Percentiles rank a stretch among this genome's conserved stretches.
Evolutionary conservation across 2,797 vertebrate species (phyloP).

Genomic region (Cephalopachus bancanus): DNA sequence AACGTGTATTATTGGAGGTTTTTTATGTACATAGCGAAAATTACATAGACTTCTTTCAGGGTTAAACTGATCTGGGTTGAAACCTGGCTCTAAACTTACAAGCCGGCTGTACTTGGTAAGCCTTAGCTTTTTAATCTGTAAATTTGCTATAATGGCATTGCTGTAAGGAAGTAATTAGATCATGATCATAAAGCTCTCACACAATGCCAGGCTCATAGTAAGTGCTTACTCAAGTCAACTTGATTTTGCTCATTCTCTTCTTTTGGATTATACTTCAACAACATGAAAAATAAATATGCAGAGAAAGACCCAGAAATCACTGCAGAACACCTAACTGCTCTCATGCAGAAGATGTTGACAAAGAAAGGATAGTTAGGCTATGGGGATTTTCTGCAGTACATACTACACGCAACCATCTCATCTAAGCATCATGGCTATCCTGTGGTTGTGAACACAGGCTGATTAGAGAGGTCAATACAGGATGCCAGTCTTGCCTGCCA

Average conservation of each 20-base stretch:
- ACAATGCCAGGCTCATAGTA: neutral
- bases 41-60: neutral
- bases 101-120: neutral
- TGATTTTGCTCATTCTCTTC: constrained; percentile 20
- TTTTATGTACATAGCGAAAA: constrained; percentile 30
- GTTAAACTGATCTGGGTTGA: neutral
- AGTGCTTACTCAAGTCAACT: constrained; percentile 42
- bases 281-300: neutral
- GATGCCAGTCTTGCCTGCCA: neutral
- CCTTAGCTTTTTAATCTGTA: constrained; percentile 32
- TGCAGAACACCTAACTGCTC: neutral
- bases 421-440: neutral
- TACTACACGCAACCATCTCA: rapidly evolving
- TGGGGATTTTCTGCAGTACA: neutral
- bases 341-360: neutral
- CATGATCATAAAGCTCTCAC: constrained; percentile 24
- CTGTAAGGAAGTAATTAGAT: constrained; percentile 49
- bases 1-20: constrained; percentile 39
- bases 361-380: neutral
- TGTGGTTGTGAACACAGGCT: too few relatives aligned
- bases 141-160: constrained; percentile 33
- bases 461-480: neutral
- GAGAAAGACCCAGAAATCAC: neutral
- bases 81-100: neutral
- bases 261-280: constrained; percentile 24